phyloP scores from a whole-genome alignment of 2,797 vertebrate species.

The Macrochelys suwanniensis region DNA sequence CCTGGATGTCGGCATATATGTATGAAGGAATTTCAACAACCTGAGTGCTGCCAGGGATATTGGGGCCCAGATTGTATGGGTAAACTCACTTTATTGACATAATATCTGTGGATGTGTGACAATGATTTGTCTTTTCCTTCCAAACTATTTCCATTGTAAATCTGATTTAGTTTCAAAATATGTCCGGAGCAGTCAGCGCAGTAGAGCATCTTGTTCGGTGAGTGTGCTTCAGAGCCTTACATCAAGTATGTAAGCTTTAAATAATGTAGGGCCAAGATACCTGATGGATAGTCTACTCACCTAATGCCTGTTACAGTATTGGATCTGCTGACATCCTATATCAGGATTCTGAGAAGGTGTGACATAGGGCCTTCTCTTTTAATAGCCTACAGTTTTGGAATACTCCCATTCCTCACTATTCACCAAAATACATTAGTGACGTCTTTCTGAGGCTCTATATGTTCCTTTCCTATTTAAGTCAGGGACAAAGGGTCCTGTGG shows the following conservation, averaged over 20 bases:
- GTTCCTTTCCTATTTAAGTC: not conserved
- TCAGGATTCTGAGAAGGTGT: not conserved
- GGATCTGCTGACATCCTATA: not conserved
- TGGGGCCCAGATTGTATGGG: slow-evolving; percentile 93
- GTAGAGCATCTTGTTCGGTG: not conserved
- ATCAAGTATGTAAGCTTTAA: not conserved
- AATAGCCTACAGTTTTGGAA: not conserved
- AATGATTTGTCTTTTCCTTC: not conserved
- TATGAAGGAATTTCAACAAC: slow-evolving; percentile 77
- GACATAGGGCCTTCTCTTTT: not conserved
- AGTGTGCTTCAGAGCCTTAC: not conserved
- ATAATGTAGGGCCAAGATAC: not conserved
- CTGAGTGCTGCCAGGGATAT: slow-evolving; percentile 89
- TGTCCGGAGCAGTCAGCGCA: not conserved
- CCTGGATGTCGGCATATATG: slow-evolving; percentile 90
- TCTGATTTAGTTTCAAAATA: not conserved
- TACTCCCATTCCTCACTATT: not conserved
- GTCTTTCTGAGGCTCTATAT: not conserved
- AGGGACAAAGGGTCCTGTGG: not conserved
- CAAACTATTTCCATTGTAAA: not conserved
- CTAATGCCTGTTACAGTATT: not conserved
- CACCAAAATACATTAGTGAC: not conserved
- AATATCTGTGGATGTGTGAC: not conserved
- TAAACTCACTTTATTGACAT: slow-evolving; percentile 69
- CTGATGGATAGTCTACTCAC: not conserved